Percentiles rank a stretch among this genome's conserved stretches.
Conservation (phyloP, 1,140 invertebrate genomes). For the Microvelia longipes region DNA sequence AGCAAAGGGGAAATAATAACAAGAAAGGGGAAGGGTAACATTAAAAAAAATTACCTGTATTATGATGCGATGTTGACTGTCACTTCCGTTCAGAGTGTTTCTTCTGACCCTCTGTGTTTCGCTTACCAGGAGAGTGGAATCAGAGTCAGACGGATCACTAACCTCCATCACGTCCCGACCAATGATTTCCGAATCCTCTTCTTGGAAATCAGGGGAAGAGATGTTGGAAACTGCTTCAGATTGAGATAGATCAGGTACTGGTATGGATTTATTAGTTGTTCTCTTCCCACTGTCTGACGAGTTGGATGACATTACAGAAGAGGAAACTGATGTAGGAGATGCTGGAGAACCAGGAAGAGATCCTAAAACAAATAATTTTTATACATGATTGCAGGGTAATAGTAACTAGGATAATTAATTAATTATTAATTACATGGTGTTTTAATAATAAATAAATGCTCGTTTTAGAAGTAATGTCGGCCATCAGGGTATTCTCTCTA, state of each 20-base stretch:
- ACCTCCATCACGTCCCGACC: slow-evolving; percentile 59
- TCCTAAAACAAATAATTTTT: no score
- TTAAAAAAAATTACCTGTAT: slow-evolving; percentile 51
- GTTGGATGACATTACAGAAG: slow-evolving; percentile 65
- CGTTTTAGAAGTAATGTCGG: no score
- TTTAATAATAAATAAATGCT: no score
- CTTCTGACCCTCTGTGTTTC: slow-evolving; percentile 26
- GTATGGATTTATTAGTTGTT: slow-evolving; percentile 16
- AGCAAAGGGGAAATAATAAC: no score
- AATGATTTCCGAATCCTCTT: slow-evolving; percentile 46
- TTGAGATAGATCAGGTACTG: slow-evolving; percentile 20
- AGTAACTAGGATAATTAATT: no score
- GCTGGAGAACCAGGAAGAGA: slow-evolving; percentile 42
- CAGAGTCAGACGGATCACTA: slow-evolving; percentile 70
- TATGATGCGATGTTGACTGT: slow-evolving; percentile 51
- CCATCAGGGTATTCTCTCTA: no score
- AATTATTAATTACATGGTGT: no score
- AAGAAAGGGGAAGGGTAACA: not conserved
- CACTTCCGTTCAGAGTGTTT: slow-evolving; percentile 11
- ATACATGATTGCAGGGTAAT: no score
- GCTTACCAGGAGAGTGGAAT: slow-evolving; percentile 38
- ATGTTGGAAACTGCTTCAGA: slow-evolving; percentile 73
- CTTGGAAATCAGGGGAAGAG: slow-evolving; percentile 71
- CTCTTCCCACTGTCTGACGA: slow-evolving; percentile 29
- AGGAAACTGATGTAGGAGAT: slow-evolving; percentile 69